Base-by-base conservation (phyloP, 2,113 vertebrate genomes). In the Ceuthmochares aereus region DNA sequence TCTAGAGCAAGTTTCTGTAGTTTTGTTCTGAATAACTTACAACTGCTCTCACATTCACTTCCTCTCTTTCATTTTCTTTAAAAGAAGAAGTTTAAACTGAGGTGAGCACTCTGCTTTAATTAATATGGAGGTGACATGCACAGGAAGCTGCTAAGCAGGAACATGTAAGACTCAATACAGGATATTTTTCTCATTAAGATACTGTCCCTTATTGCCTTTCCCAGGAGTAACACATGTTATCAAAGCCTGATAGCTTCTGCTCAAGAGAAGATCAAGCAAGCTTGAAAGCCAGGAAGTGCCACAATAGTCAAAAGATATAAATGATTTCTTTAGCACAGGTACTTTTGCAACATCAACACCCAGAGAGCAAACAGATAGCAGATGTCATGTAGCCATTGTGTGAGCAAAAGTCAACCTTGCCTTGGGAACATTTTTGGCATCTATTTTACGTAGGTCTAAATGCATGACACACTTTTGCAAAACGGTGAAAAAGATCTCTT, bases 11-110 rank as follows among this genome's bases (percentile, higher is more conserved):
- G 68, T 80, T 94, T 94, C 70, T 89, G 40, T 63, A 90, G 82
- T 86, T 96, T 92, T 93, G 34, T 78, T 93, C 79, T 78, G 92
- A 94, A 92, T 96, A 95, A 64, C 85, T 95, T 85, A 84, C 4
- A 77, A 20, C 68, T 74, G 30, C 40, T 93, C 75, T 94, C 40
- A 81, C 51, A 93, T 84, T 88, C 88, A 89, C 52, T 81, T 93
- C 16, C 23, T 75, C 42, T 81, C 66, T 86, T 94, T 92, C 34
- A 86, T 83, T 96, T 90, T 84, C 59, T 81, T 67, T 79, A 43
- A 78, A 96, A 95, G 72, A 47, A 93, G 85, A 96, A 95, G 86
- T 81, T 89, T 90, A 93, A 93, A 93, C 29, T 45, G 92, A 90
- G 76, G 76, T 92, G 76, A 95, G 42, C 30, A 59, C 42, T 49